Percentiles rank a stretch among this genome's conserved stretches.
phyloP scores from a whole-genome alignment of 2,797 vertebrate genomes.

The Hydrolagus colliei region DNA sequence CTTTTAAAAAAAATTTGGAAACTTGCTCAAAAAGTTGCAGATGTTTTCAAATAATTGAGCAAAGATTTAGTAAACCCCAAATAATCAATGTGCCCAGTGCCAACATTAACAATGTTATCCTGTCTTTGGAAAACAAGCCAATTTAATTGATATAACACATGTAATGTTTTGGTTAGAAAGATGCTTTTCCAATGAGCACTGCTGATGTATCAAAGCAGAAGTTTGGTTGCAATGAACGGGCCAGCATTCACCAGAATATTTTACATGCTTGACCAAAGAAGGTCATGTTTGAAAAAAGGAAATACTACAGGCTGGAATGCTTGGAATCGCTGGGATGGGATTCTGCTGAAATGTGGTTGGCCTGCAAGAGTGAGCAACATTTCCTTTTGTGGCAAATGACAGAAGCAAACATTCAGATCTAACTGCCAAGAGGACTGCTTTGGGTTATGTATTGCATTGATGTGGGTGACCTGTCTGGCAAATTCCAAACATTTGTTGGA shows the following conservation, averaged over 20 bases:
- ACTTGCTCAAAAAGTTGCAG: not conserved
- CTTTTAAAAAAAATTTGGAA: not conserved
- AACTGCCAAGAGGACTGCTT: not conserved
- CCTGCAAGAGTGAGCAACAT: not conserved
- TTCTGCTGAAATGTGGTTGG: not conserved
- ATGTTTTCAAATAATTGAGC: not conserved
- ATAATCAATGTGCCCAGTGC: not conserved
- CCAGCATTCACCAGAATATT: conserved; percentile 4
- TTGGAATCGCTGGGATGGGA: not conserved
- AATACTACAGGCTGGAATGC: not conserved
- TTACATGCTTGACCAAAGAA: conserved; percentile 24
- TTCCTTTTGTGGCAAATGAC: conserved; percentile 3
- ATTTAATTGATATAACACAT: conserved; percentile 7
- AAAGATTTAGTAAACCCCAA: not conserved
- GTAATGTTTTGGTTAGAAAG: not conserved
- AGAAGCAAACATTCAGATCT: not conserved
- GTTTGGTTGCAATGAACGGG: conserved; percentile 18
- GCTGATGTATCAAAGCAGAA: conserved; percentile 1
- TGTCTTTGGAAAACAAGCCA: not conserved
- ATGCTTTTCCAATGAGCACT: conserved; percentile 7
- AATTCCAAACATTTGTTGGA: not conserved
- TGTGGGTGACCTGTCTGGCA: not conserved
- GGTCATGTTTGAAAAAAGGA: conserved; percentile 10
- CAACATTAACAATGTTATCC: not conserved
- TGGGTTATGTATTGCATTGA: not conserved